These are phyloP conservation scores for Halichoeres trimaculatus DNA, from an alignment of 2,113 vertebrate genomes.

Conservation along the genomic window DNA sequence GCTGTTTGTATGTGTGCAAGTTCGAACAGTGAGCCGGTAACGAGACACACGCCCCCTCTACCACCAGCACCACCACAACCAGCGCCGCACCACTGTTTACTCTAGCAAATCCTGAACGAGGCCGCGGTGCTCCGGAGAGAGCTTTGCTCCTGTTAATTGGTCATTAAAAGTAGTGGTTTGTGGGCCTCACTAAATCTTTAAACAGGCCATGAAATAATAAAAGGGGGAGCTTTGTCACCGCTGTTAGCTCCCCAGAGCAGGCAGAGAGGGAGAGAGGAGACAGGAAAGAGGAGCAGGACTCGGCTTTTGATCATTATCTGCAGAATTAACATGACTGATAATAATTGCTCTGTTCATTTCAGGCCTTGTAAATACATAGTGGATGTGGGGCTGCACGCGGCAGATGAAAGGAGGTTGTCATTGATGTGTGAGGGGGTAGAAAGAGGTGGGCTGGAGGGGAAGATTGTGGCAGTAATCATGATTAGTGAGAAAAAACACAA, in stretches of 20 bases:
- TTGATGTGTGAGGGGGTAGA: slow-evolving; percentile 70
- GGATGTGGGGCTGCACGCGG: slow-evolving; percentile 61
- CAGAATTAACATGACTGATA: slow-evolving; percentile 82
- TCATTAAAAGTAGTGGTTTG: slow-evolving; percentile 86
- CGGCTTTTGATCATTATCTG: slow-evolving; percentile 83
- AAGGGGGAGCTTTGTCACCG: slow-evolving; percentile 78
- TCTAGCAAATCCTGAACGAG: slow-evolving; percentile 79
- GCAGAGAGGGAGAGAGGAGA: slow-evolving; percentile 55
- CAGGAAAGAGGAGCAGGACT: slow-evolving; percentile 65
- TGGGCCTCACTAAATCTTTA: slow-evolving; percentile 86
- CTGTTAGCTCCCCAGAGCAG: slow-evolving; percentile 73
- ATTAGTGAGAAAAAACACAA: slow-evolving; percentile 70
- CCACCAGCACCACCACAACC: slow-evolving; percentile 36
- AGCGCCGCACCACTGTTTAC: slow-evolving; percentile 76
- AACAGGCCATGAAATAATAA: slow-evolving; percentile 86
- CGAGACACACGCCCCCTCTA: slow-evolving; percentile 68
- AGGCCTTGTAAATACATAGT: slow-evolving; percentile 76
- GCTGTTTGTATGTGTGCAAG: slow-evolving; percentile 64
- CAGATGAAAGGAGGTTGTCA: slow-evolving; percentile 79
- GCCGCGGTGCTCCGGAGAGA: slow-evolving; percentile 71
- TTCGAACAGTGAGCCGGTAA: slow-evolving; percentile 73
- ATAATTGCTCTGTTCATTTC: slow-evolving; percentile 81
- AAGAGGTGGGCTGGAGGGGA: slow-evolving; percentile 74
- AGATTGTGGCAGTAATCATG: slow-evolving; percentile 74
- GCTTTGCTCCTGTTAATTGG: slow-evolving; percentile 85